Evolutionary conservation across 2,888 invertebrate species (phyloP).

Genomic region (Leptinotarsa rubiginosa): DNA sequence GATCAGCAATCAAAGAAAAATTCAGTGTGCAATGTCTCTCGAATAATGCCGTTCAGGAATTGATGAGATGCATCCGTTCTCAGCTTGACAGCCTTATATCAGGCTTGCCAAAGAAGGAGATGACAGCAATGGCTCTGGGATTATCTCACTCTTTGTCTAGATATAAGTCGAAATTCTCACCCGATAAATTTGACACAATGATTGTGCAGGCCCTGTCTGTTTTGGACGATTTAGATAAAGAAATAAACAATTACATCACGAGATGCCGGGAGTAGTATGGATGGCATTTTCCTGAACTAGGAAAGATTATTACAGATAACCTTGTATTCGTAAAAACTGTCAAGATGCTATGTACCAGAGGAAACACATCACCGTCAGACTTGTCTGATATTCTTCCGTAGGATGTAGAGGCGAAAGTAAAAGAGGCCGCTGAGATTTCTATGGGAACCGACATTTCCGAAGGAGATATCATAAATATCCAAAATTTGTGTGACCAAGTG

Average conservation of each 20-base stretch:
- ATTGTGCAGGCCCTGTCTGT: conserved; percentile 96
- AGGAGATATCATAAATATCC: conserved; percentile 94
- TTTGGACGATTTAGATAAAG: conserved; percentile 97
- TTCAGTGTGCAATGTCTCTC: conserved; percentile 87
- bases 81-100: conserved; percentile 92
- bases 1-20: conserved; percentile 94
- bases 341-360: conserved; percentile 86
- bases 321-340: conserved; percentile 88
- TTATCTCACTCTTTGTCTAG: conserved; percentile 92
- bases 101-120: conserved; percentile 89
- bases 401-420: conserved; percentile 91
- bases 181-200: conserved; percentile 99
- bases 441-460: conserved; percentile 99
- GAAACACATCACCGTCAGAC: conserved; percentile 85
- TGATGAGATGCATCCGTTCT: conserved; percentile 94
- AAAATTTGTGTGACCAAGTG: conserved; percentile 93
- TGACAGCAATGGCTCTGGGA: conserved; percentile 96
- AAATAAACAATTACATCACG: conserved; percentile 99
- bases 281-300: conserved; percentile 99
- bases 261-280: conserved; percentile 95
- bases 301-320: conserved; percentile 96
- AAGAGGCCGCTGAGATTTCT: conserved; percentile 97
- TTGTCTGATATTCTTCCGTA: conserved; percentile 93
- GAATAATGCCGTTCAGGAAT: conserved; percentile 84
- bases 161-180: conserved; percentile 98